Conservation (phyloP, 2,888 invertebrate species). For the Coelopa pilipes region DNA sequence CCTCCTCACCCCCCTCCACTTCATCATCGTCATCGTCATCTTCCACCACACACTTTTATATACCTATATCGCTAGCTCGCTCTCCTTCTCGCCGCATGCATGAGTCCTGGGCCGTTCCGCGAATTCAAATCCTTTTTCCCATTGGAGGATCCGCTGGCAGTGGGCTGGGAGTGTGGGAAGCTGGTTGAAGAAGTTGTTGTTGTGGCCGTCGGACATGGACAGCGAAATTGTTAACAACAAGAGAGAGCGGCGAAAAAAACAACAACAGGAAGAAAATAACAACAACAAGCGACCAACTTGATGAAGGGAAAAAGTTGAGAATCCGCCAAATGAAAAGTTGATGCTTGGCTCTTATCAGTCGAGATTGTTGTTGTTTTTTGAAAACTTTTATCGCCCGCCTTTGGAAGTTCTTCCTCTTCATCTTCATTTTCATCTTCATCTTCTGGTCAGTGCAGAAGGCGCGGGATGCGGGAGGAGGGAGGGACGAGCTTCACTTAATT, state of each 20-base stretch:
- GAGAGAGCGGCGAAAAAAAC: background rate
- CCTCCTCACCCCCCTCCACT: too few relatives aligned
- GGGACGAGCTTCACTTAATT: too few relatives aligned
- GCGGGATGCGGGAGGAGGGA: too few relatives aligned
- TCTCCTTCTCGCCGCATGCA: background rate
- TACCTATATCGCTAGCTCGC: too few relatives aligned
- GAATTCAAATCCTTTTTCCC: slow-evolving; percentile 40
- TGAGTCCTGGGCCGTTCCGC: slow-evolving; percentile 28
- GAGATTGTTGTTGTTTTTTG: background rate
- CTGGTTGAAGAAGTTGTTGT: background rate
- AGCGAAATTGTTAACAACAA: background rate
- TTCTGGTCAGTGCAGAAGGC: too few relatives aligned
- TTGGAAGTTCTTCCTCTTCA: too few relatives aligned
- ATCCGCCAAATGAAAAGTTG: too few relatives aligned
- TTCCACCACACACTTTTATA: too few relatives aligned
- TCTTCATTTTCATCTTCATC: too few relatives aligned
- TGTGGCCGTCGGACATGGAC: background rate
- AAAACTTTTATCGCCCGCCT: too few relatives aligned
- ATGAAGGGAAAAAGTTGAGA: too few relatives aligned
- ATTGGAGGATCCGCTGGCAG: slow-evolving; percentile 32
- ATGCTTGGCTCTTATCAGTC: too few relatives aligned
- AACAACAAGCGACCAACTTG: background rate
- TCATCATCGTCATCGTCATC: background rate
- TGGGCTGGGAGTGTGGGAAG: background rate
- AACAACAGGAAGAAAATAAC: background rate